Evolutionary conservation across 2,888 invertebrate species (phyloP).

Genomic region (Acleris sparsana): DNA sequence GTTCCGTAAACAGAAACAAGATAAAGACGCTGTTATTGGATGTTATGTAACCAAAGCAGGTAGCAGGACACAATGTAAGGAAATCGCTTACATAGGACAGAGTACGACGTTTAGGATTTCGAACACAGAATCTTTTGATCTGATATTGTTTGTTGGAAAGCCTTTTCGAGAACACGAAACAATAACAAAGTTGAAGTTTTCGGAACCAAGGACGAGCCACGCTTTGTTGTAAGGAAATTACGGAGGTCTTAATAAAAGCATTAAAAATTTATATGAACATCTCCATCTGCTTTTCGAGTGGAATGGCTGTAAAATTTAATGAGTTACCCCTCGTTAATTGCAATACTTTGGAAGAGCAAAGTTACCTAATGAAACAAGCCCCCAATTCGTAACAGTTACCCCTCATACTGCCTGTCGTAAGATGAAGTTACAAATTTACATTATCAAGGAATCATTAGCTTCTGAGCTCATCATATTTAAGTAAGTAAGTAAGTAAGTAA

Average conservation of each 20-base stretch:
- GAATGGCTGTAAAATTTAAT: slow-evolving; percentile 3
- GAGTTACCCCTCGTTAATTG: not conserved
- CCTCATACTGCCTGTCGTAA: not conserved
- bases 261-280: slow-evolving; percentile 23
- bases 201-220: slow-evolving; percentile 12
- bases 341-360: slow-evolving; percentile 3
- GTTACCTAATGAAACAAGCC: slow-evolving; percentile 4
- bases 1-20: slow-evolving; percentile 51
- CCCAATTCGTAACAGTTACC: not conserved
- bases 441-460: too few relatives aligned
- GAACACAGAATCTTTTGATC: slow-evolving; percentile 16
- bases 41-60: slow-evolving; percentile 25
- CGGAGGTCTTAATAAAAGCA: slow-evolving; percentile 10
- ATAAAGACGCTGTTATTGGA: slow-evolving; percentile 28
- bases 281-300: slow-evolving; percentile 1
- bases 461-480: too few relatives aligned
- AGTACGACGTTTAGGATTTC: slow-evolving; percentile 15
- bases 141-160: slow-evolving; percentile 17
- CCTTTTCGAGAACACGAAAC: slow-evolving; percentile 27
- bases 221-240: slow-evolving; percentile 18
- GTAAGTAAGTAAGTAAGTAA: too few relatives aligned
- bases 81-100: slow-evolving; percentile 21
- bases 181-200: slow-evolving; percentile 31
- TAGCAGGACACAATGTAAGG: slow-evolving; percentile 28
- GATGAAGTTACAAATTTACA: too few relatives aligned